Conservation (phyloP, 2,113 vertebrate species). For the Odocoileus hemionus region DNA sequence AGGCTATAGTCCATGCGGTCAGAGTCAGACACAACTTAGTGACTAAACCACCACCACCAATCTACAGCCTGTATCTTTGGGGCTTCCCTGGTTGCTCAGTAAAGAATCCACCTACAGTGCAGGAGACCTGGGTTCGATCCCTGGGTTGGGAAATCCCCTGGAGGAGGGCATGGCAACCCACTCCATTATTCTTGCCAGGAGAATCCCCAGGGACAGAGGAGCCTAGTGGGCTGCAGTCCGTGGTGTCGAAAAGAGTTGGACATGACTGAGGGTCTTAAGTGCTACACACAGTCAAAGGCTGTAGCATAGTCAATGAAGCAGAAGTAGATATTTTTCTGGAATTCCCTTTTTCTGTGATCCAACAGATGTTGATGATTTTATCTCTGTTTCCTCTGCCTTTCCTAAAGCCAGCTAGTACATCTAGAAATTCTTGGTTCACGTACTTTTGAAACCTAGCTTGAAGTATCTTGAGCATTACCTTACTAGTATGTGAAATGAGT, state of each 20-base stretch:
- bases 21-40: not conserved
- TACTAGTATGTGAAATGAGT: not conserved
- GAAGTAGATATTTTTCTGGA: not conserved
- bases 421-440: not conserved
- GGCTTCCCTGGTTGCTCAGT: not conserved
- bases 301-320: not conserved
- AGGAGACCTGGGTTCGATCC: fast-evolving
- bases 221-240: not conserved
- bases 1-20: not conserved
- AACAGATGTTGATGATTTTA: not conserved
- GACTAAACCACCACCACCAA: not conserved
- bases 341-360: not conserved
- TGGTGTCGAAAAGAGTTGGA: not conserved
- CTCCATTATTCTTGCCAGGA: not conserved
- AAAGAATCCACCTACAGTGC: not conserved
- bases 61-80: not conserved
- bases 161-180: not conserved
- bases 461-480: not conserved
- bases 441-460: not conserved
- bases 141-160: not conserved
- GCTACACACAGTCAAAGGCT: not conserved
- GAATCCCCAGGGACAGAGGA: not conserved
- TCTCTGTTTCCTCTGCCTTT: not conserved
- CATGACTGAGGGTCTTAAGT: not conserved
- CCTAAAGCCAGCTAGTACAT: not conserved